Evolutionary conservation across 2,888 invertebrate genomes (phyloP).

Genomic region (Drosophila subsilvestris): DNA sequence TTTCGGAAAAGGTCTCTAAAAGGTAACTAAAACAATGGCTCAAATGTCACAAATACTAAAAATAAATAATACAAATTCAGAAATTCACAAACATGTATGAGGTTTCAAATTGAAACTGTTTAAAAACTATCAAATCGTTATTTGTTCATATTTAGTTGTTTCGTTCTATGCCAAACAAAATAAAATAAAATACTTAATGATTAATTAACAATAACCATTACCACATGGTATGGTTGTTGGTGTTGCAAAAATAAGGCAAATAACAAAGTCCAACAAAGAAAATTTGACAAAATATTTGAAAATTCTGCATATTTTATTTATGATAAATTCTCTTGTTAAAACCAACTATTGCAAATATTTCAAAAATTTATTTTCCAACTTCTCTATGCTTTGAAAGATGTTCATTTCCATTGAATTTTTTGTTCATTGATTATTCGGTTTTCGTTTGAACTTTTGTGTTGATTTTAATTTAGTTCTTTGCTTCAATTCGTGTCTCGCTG

Average conservation of each 20-base stretch:
- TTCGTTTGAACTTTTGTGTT: constrained; percentile 45
- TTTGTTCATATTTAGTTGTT: constrained; percentile 80
- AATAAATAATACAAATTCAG: constrained; percentile 72
- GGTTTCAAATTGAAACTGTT: constrained; percentile 78
- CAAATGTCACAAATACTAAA: constrained; percentile 63
- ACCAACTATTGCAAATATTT: constrained; percentile 78
- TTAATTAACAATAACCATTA: constrained; percentile 53
- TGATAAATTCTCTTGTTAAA: constrained; percentile 66
- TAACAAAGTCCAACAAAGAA: constrained; percentile 53
- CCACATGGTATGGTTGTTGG: constrained; percentile 25
- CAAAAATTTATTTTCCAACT: constrained; percentile 61
- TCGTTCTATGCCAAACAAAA: constrained; percentile 70
- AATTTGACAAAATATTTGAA: constrained; percentile 65
- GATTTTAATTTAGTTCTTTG: constrained; percentile 38
- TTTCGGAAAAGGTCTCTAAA: constrained; percentile 98
- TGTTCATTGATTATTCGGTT: constrained; percentile 33
- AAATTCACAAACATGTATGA: constrained; percentile 85
- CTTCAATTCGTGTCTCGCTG: constrained; percentile 70
- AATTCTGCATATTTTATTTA: constrained; percentile 77
- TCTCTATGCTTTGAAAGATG: constrained; percentile 64
- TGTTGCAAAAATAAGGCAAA: constrained; percentile 54
- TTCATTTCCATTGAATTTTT: constrained; percentile 52
- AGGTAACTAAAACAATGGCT: constrained; percentile 88
- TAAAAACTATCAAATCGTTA: constrained; percentile 69
- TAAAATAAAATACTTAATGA: constrained; percentile 30